phyloP scores from a whole-genome alignment of 1,140 invertebrate species.

The Gonatopus flavifemur region DNA sequence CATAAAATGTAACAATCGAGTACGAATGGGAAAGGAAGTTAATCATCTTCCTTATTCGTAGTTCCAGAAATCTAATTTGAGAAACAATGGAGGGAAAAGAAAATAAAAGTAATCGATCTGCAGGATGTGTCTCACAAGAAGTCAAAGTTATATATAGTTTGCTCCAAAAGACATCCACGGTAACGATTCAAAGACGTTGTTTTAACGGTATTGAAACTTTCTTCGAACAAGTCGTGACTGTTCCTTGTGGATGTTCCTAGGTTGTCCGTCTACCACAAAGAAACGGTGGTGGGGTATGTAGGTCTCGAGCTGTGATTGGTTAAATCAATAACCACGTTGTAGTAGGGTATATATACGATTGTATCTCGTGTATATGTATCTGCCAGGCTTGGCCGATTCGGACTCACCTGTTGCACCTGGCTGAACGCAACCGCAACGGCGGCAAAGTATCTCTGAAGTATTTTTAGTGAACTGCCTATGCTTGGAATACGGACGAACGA shows the following conservation, averaged over 20 bases:
- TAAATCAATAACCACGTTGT: conserved; percentile 10
- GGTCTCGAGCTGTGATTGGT: conserved; percentile 29
- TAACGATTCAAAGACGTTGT: background rate
- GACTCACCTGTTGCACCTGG: conserved; percentile 34
- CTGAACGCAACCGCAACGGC: background rate
- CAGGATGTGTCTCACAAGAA: background rate
- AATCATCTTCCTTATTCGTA: too few species aligned
- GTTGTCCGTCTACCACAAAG: too few species aligned
- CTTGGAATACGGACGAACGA: too few species aligned
- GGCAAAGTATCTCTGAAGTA: too few species aligned
- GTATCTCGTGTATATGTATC: too few species aligned
- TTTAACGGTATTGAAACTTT: conserved; percentile 33
- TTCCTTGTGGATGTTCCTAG: conserved; percentile 20
- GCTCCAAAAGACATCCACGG: conserved; percentile 21
- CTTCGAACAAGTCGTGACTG: conserved; percentile 15
- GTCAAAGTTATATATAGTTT: background rate
- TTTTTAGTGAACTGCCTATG: too few species aligned
- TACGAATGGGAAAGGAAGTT: too few species aligned
- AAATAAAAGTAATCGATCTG: conserved; percentile 13
- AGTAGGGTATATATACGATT: conserved; percentile 23
- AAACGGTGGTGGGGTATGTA: conserved; percentile 33
- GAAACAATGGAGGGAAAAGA: background rate
- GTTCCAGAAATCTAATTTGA: too few species aligned
- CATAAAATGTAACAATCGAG: too few species aligned
- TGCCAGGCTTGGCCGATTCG: conserved; percentile 7